Base-by-base conservation (phyloP, 2,888 invertebrate genomes). In the Copidosoma aretas region DNA sequence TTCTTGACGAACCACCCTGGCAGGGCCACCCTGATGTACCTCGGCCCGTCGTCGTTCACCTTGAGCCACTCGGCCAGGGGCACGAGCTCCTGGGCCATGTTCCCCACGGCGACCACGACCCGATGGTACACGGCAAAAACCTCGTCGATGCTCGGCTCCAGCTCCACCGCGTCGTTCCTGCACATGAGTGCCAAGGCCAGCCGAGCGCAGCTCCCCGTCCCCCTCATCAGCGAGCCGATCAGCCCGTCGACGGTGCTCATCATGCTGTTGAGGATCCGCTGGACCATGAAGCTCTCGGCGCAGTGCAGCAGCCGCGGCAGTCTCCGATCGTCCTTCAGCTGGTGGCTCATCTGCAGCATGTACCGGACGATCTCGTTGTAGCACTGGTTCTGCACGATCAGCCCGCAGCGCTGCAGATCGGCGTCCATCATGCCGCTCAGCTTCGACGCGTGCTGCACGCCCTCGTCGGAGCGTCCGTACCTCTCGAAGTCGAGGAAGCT, bases 261-360 rank as follows among this genome's bases (percentile, higher is more conserved):
- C 85, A 92, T 90, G 43, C 90, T 78, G 75, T 89, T 88, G 75
- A 90, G 88, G 74, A 93, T 87, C 81, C 90, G 89, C 76, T 88
- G 86, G 51, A 86, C 85, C 67, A 89, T 85, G 1, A 89, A 79
- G 32, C 80, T 77, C 69, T 85, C 86, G 1, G 85, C 79, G 53
- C 85, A 86, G 12, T 75, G 74, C 74, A 85, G 82, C 14, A 85
- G 78, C 21, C 79, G 79, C 12, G 77, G 75, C 79, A 84, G 81
- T 15, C 78, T 77, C 66, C 80, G 77, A 21, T 72, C 61, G 32
- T 41, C 58, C 61, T 68, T 70, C 24, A 68, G 66, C n/a, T n/a
- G n/a, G 14, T 62, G 19, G 32, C 56, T 64, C 24, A 64, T 70
- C 49, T 43, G 65, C 39, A 66, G 58, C 70, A 75, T 60, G n/a